Base-by-base conservation (phyloP, 1,140 invertebrate genomes). In the Neuroterus valhalla region DNA sequence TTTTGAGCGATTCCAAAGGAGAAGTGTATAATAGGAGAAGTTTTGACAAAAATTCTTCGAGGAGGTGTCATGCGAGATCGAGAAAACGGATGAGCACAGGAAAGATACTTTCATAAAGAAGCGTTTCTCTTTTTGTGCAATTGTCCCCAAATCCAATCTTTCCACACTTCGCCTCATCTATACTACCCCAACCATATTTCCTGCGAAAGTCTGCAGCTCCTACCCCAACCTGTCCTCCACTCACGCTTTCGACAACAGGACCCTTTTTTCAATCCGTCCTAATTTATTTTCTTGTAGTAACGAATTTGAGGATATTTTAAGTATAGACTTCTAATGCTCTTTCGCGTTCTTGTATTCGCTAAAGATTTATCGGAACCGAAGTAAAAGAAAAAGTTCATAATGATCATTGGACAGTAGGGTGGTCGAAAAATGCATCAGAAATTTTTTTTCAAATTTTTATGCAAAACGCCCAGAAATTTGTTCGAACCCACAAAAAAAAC, bases 51-150 rank as follows among this genome's bases (percentile, higher is more conserved):
- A 4, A 62, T 11, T 70, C 52, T 75, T 72, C 43, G n/a, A 31
- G 48, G 66, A 71, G 52, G 42, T 62, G 45, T 48, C 14, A 52
- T 62, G 19, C 46, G 62, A 74, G 23, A 76, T 52, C 50, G 23
- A 74, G 67, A 38, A 48, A 45, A 68, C 11, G 23, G 26, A 31
- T 31, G 45, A 19, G 45, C 17, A 44, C 26, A 67, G 52, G 55
- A 79, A 71, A 74, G 66, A 77, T 79, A 72, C 78, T 79, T 77
- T 77, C 78, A 79, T 77, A 77, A 77, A 79, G 69, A 48, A 66
- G 66, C 26, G 43, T 67, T 50, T 80, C 73, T 78, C 52, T 70
- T 78, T 80, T 76, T 50, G 31, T 44, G 44, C 50, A 26, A 71
- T 78, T 48, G 42, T 74, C 72, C 52, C n/a, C 66, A 42, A 68